These are phyloP conservation scores for Orientallactaga sibirica DNA, from an alignment of 2,797 vertebrate species.

Conservation along the genomic window DNA sequence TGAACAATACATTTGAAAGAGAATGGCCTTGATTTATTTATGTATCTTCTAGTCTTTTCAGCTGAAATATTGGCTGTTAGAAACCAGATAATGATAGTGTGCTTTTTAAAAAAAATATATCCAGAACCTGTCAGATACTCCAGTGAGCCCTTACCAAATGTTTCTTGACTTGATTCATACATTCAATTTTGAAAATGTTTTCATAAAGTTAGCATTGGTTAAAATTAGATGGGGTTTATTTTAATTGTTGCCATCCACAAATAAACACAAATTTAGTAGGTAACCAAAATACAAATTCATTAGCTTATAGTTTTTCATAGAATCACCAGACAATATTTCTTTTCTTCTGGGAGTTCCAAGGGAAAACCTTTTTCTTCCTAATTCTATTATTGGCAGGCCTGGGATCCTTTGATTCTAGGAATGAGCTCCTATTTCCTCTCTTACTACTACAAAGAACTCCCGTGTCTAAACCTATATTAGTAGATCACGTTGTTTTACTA, in stretches of 20 bases:
- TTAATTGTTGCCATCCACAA: background rate
- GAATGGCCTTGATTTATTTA: conserved; percentile 1
- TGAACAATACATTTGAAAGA: background rate
- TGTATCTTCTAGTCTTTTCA: background rate
- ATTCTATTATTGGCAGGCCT: background rate
- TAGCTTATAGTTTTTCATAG: background rate
- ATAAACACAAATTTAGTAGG: background rate
- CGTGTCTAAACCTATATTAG: background rate
- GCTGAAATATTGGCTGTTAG: conserved; percentile 22
- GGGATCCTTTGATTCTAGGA: background rate
- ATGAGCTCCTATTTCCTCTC: background rate
- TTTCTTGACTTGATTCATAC: conserved; percentile 20
- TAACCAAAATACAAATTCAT: background rate
- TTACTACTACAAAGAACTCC: background rate
- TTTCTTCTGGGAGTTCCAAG: background rate
- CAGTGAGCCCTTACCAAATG: background rate
- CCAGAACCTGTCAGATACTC: background rate
- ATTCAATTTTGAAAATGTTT: conserved; percentile 24
- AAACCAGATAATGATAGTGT: background rate
- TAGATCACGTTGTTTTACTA: no score
- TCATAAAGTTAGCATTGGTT: background rate
- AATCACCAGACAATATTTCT: background rate
- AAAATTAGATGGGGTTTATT: background rate
- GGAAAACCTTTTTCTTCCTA: background rate
- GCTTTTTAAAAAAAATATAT: background rate